phyloP scores from a whole-genome alignment of 2,888 invertebrate species.

The Epicampocera succincta region DNA sequence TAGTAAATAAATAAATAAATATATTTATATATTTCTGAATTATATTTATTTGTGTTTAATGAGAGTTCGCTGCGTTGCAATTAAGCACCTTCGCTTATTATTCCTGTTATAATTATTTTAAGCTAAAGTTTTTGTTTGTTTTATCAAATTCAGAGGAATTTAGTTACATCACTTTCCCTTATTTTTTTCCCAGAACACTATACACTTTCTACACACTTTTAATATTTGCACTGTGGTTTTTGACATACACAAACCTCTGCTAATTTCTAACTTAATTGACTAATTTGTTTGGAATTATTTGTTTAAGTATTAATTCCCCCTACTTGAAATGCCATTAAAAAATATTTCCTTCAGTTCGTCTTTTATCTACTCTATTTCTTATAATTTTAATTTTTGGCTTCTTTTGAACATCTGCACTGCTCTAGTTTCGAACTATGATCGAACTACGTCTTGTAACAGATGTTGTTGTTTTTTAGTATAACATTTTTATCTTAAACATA shows the following conservation, averaged over 20 bases:
- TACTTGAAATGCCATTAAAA: slow-evolving; percentile 23
- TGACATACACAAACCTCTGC: slow-evolving; percentile 53
- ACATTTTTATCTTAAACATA: slow-evolving; percentile 20
- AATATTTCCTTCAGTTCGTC: slow-evolving; percentile 44
- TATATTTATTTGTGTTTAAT: too few species aligned
- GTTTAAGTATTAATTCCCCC: slow-evolving; percentile 35
- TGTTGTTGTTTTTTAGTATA: slow-evolving; percentile 24
- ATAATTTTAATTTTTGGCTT: slow-evolving; percentile 25
- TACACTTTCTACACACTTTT: slow-evolving; percentile 60
- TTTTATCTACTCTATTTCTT: slow-evolving; percentile 30
- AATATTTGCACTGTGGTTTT: slow-evolving; percentile 62
- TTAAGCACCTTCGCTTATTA: slow-evolving; percentile 9
- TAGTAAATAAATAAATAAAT: too few species aligned
- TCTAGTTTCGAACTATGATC: slow-evolving; percentile 35
- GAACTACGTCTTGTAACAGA: slow-evolving; percentile 31
- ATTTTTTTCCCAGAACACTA: slow-evolving; percentile 40
- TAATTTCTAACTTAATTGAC: slow-evolving; percentile 65
- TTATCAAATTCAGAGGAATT: slow-evolving; percentile 48
- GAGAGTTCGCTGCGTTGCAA: too few species aligned
- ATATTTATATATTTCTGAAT: too few species aligned
- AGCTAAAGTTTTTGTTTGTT: slow-evolving; percentile 34
- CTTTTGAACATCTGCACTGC: slow-evolving; percentile 57
- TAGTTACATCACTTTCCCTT: slow-evolving; percentile 66
- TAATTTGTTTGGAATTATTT: slow-evolving; percentile 62
- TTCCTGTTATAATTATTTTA: slow-evolving; percentile 58